These are phyloP conservation scores for Eonycteris spelaea DNA, from an alignment of 2,113 vertebrate genomes.

Conservation along the genomic window DNA sequence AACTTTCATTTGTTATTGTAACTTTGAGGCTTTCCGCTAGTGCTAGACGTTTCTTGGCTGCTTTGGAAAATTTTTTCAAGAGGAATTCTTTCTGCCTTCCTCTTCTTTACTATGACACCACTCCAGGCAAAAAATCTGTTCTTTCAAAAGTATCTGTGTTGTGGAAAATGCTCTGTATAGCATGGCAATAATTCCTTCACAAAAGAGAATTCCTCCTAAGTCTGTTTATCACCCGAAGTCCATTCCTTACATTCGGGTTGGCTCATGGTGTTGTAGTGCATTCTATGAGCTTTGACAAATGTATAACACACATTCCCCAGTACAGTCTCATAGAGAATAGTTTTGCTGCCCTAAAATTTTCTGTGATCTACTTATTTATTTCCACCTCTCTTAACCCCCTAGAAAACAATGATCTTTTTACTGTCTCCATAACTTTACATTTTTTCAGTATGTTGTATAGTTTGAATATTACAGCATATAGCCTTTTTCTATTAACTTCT, in stretches of 20 bases:
- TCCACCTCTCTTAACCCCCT: rapidly evolving
- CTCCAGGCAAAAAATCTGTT: background rate
- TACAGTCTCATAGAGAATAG: background rate
- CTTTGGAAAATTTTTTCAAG: background rate
- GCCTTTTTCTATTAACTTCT: background rate
- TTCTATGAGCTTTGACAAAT: background rate
- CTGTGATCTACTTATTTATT: rapidly evolving
- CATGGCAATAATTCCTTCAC: background rate
- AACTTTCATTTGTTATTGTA: background rate
- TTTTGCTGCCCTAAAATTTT: background rate
- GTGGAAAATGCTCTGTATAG: background rate
- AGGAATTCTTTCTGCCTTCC: background rate
- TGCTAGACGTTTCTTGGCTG: background rate
- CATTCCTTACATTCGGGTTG: background rate
- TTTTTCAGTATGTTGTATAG: background rate
- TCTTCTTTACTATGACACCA: background rate
- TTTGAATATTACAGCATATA: background rate
- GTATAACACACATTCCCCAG: too few relatives aligned
- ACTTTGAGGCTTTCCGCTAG: background rate
- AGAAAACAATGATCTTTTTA: background rate
- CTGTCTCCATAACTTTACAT: background rate
- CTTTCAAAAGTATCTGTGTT: background rate
- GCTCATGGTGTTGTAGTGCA: background rate
- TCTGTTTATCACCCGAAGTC: background rate
- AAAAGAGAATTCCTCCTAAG: background rate